Evolutionary conservation across 2,113 vertebrate genomes (phyloP).

Genomic region (Rhizomys pruinosus): DNA sequence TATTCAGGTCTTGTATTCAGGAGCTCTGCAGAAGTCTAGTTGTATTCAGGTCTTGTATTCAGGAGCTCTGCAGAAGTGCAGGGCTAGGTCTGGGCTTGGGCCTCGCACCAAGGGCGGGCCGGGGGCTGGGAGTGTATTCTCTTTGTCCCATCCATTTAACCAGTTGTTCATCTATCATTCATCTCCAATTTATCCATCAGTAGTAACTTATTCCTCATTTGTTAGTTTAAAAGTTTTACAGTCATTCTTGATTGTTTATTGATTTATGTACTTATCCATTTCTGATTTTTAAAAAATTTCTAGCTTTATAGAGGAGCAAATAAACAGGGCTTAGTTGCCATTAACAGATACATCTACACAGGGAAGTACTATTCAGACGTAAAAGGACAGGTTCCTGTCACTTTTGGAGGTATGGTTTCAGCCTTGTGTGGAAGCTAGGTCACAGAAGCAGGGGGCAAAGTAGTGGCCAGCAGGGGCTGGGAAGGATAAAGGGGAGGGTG

Average conservation of each 20-base stretch:
- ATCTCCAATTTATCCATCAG: neutral
- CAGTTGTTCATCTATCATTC: neutral
- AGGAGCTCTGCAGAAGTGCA: too few relatives aligned
- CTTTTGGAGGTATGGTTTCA: neutral
- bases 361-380: neutral
- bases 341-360: neutral
- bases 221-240: neutral
- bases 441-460: neutral
- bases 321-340: neutral
- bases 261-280: neutral
- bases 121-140: too few relatives aligned
- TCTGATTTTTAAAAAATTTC: neutral
- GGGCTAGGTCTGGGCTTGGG: neutral
- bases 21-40: too few relatives aligned
- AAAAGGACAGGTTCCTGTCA: neutral
- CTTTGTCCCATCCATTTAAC: neutral
- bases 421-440: neutral
- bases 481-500: neutral
- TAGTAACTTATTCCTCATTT: neutral
- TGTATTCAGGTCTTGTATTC: too few relatives aligned
- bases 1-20: too few relatives aligned
- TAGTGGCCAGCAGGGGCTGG: neutral
- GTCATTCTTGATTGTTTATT: neutral
- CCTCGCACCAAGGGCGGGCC: neutral
- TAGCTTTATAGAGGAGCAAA: neutral